Evolutionary conservation across 2,113 vertebrate genomes (phyloP).

Genomic region (Cyanistes caeruleus): DNA sequence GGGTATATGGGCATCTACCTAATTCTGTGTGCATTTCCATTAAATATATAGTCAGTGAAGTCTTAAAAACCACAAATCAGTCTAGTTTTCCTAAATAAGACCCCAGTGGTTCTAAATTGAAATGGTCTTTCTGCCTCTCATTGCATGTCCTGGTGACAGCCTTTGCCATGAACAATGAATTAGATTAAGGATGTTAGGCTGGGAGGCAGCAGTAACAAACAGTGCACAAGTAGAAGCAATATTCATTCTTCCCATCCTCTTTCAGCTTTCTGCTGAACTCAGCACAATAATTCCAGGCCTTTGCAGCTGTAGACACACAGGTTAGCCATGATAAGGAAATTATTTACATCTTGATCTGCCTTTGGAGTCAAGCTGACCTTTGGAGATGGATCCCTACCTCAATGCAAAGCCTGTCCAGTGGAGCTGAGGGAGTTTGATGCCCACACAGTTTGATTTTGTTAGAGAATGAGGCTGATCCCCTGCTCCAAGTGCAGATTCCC

Average conservation of each 20-base stretch:
- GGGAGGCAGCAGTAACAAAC: background rate
- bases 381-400: background rate
- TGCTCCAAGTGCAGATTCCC: fast-evolving
- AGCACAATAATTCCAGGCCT: fast-evolving
- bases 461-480: background rate
- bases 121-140: background rate
- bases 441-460: background rate
- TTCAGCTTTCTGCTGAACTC: background rate
- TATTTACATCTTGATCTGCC: background rate
- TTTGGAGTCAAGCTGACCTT: background rate
- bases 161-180: background rate
- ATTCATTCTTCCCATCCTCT: background rate
- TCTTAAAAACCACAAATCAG: conserved; percentile 3
- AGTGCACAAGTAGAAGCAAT: background rate
- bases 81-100: background rate
- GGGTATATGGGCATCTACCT: background rate
- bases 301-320: background rate
- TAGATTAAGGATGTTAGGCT: background rate
- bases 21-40: conserved; percentile 1
- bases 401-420: background rate
- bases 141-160: background rate
- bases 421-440: background rate
- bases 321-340: background rate
- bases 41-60: background rate
- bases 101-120: background rate